Percentiles rank a stretch among this genome's conserved stretches.
Conservation (phyloP, 2,797 vertebrate species). For the Gambelia wislizenii region DNA sequence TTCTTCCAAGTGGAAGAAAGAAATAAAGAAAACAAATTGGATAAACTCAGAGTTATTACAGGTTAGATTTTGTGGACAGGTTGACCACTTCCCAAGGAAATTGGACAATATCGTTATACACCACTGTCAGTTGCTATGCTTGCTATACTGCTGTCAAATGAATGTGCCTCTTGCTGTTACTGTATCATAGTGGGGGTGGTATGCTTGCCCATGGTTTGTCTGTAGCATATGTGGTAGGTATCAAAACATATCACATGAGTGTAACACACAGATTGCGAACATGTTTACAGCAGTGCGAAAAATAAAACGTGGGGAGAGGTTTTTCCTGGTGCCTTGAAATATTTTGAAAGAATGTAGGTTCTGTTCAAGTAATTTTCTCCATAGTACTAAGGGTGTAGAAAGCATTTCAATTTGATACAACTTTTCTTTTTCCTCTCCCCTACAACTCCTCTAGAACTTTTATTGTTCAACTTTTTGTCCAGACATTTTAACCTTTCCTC, state of each 20-base stretch:
- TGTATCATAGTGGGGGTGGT: neutral
- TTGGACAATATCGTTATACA: conserved; percentile 15
- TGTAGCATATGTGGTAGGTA: neutral
- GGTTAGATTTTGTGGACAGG: conserved; percentile 33
- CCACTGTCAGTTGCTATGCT: conserved; percentile 8
- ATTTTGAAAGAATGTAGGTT: conserved; percentile 8
- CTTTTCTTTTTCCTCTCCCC: neutral
- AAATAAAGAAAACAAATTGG: neutral
- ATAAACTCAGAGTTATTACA: conserved; percentile 37
- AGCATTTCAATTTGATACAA: neutral
- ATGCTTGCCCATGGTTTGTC: neutral
- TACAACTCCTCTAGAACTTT: neutral
- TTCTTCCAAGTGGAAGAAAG: neutral
- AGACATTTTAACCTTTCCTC: neutral
- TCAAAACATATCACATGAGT: neutral
- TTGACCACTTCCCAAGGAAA: conserved; percentile 19
- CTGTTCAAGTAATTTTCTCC: neutral
- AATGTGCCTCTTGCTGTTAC: neutral
- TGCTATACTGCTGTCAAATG: neutral
- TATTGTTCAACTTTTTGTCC: neutral
- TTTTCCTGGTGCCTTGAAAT: neutral
- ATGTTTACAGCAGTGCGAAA: neutral
- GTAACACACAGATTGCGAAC: neutral
- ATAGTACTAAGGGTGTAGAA: neutral
- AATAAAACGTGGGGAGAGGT: no score